phyloP scores from a whole-genome alignment of 2,797 vertebrate species.

The Mormyrops attenuatus region DNA sequence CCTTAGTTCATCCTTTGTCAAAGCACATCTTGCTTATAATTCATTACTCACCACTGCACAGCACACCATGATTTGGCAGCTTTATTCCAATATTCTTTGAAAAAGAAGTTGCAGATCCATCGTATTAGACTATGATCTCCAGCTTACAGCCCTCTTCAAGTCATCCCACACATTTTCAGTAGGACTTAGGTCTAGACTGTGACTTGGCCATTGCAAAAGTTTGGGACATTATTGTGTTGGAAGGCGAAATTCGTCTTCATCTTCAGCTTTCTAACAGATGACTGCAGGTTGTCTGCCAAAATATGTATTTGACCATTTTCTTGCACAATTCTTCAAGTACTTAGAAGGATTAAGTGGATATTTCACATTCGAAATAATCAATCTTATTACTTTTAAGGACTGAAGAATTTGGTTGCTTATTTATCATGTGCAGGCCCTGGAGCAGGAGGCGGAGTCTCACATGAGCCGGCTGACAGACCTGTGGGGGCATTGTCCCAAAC shows the following conservation, averaged over 20 bases:
- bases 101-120: background rate
- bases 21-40: background rate
- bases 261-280: background rate
- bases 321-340: background rate
- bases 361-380: background rate
- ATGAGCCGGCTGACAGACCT: constrained; percentile 47
- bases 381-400: background rate
- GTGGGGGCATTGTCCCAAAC: constrained; percentile 43
- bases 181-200: background rate
- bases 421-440: constrained; percentile 43
- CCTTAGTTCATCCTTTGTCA: background rate
- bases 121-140: background rate
- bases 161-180: background rate
- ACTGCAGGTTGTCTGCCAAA: background rate
- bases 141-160: background rate
- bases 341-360: background rate
- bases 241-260: background rate
- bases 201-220: background rate
- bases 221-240: background rate
- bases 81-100: background rate
- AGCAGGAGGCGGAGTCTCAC: constrained; percentile 44
- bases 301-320: background rate
- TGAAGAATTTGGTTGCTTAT: background rate
- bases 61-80: background rate
- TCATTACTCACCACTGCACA: background rate